Base-by-base conservation (phyloP, 2,888 invertebrate genomes). In the Thymelicus lineola region DNA sequence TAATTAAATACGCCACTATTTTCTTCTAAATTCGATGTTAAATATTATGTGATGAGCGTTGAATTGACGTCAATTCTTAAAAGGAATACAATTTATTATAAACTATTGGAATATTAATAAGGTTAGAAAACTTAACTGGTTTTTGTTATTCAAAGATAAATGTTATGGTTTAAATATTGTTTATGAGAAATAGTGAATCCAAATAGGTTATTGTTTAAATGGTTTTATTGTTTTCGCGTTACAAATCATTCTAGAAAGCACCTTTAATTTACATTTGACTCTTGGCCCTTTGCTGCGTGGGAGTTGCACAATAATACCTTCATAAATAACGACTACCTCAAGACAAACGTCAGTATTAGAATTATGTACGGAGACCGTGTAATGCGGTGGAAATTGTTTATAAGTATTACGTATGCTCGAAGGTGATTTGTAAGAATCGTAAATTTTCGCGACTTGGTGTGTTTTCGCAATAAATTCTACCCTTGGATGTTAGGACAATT, bases 401-500 rank as follows among this genome's bases (percentile, higher is more conserved):
- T 50, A 58, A 35, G 62, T 55, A 36, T 48, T 48, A 46, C 9
- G 55, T 35, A 57, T 58, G 28, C 48, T 48, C 36, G 17, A 55
- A 55, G 17, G 45, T 12, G 17, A 46, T 62, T 58, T 63, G 55
- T 57, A 46, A 46, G 68, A 36, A 28, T 68, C 68, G 57, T 69
- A 63, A 69, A 58, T 69, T 57, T 57, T 57, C 20, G 14, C 68
- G 68, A 58, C 38, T 17, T 45, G 63, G 38, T 38, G 20, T 58
- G 38, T 63, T 58, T 36, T 48, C 7, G 38, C 60, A 55, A 55
- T 68, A 55, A 61, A 55, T 61, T 55, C 55, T 45, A 61, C 46
- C 6, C 45, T 38, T 17, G 58, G 58, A 50, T 20, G 66, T 72
- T 75, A 73, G 76, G 82, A 84, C 81, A 82, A 84, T 80, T 74